phyloP scores from a whole-genome alignment of 2,888 invertebrate species.

The Drepanosiphum platanoidis region DNA sequence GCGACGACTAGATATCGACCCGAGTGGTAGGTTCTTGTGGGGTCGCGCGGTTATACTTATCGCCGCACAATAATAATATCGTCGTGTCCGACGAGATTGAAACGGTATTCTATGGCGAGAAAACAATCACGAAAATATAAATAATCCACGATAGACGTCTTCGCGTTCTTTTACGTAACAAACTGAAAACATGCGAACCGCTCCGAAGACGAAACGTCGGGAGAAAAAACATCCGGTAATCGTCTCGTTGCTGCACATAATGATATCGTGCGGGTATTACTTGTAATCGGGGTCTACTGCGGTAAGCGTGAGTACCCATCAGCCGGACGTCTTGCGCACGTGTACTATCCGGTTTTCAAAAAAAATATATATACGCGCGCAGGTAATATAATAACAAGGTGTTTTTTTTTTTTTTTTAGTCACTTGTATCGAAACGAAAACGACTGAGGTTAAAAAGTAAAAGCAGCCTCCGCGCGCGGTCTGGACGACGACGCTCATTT shows the following conservation, averaged over 20 bases:
- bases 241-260: not conserved
- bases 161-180: too few species aligned
- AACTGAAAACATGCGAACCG: too few species aligned
- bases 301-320: not conserved
- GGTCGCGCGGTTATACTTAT: too few species aligned
- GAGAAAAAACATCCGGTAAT: not conserved
- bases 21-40: too few species aligned
- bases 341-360: constrained; percentile 11
- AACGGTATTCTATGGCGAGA: too few species aligned
- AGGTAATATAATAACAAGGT: not conserved
- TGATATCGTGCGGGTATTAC: too few species aligned
- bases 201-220: too few species aligned
- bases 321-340: not conserved
- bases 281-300: not conserved
- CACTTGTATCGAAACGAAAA: constrained; percentile 15
- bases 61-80: too few species aligned
- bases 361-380: not conserved
- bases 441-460: constrained; percentile 55
- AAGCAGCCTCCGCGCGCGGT: constrained; percentile 33
- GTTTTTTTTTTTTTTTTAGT: constrained; percentile 11
- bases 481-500: constrained; percentile 47
- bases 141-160: too few species aligned
- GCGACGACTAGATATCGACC: too few species aligned
- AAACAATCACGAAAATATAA: too few species aligned
- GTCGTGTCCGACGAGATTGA: too few species aligned